phyloP scores from a whole-genome alignment of 2,113 vertebrate species.

The Ctenomys sociabilis region DNA sequence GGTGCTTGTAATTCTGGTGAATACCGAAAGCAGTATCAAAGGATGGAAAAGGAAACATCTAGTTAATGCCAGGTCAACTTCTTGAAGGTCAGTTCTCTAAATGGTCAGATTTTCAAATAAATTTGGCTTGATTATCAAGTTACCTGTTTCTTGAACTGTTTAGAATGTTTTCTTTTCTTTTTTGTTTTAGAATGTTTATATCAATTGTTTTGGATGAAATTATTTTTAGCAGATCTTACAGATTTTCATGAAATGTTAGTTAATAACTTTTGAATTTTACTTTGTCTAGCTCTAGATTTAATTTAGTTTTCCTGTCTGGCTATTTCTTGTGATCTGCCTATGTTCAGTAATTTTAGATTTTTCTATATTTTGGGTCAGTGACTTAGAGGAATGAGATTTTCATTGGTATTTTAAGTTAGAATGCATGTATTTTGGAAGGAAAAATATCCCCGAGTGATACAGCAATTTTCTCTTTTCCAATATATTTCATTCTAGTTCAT shows the following conservation, averaged over 20 bases:
- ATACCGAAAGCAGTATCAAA: neutral
- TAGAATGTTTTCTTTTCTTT: no score
- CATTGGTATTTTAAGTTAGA: slow-evolving; percentile 39
- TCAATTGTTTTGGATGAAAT: neutral
- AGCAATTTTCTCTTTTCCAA: neutral
- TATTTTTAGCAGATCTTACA: slow-evolving; percentile 33
- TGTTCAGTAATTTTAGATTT: neutral
- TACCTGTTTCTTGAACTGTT: neutral
- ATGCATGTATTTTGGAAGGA: neutral
- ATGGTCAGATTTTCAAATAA: neutral
- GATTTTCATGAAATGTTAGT: neutral
- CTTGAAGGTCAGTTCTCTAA: slow-evolving; percentile 19
- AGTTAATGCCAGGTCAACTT: neutral
- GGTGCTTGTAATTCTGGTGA: slow-evolving; percentile 21
- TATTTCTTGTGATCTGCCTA: neutral
- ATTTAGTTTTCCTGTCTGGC: neutral
- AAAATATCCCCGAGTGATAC: slow-evolving; percentile 1
- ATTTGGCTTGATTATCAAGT: neutral
- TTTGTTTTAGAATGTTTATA: neutral
- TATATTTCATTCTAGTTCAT: slow-evolving; percentile 8
- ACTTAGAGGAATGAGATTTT: slow-evolving; percentile 27
- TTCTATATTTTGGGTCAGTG: slow-evolving; percentile 35
- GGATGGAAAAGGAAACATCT: neutral
- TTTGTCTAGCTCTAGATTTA: slow-evolving; percentile 14
- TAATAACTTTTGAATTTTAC: slow-evolving; percentile 30